Percentiles rank a stretch among this genome's conserved stretches.
Conservation (phyloP, 2,113 vertebrate species). For the Mugil cephalus region DNA sequence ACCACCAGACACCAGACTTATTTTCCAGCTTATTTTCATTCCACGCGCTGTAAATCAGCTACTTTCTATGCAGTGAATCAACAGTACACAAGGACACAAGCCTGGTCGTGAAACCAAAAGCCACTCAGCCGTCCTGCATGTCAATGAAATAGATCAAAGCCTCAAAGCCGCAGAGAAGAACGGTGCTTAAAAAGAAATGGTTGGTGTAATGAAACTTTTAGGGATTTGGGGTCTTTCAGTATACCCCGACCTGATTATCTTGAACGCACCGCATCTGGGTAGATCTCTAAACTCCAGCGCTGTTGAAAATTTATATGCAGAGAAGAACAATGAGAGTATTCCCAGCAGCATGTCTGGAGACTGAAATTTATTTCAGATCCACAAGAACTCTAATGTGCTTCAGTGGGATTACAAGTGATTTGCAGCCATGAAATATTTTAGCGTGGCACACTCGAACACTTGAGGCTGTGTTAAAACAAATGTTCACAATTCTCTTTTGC, state of each 20-base stretch:
- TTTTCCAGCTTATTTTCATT: conserved; percentile 51
- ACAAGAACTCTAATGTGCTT: conserved; percentile 51
- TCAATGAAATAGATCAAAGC: conserved; percentile 53
- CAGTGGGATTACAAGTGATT: conserved; percentile 64
- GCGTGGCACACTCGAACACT: conserved; percentile 39
- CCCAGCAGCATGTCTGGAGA: conserved; percentile 42
- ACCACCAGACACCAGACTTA: conserved; percentile 51
- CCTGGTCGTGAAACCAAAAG: conserved; percentile 64
- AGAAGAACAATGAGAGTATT: conserved; percentile 38
- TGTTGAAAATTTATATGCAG: conserved; percentile 48
- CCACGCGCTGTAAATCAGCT: conserved; percentile 51
- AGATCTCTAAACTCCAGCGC: conserved; percentile 18
- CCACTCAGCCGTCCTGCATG: conserved; percentile 37
- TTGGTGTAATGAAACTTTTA: conserved; percentile 58
- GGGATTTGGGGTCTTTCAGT: conserved; percentile 23
- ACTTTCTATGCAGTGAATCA: conserved; percentile 65
- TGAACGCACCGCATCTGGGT: conserved; percentile 37
- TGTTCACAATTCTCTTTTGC: conserved; percentile 49
- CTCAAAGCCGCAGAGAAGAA: conserved; percentile 47
- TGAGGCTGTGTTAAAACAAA: conserved; percentile 44
- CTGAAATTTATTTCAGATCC: conserved; percentile 59
- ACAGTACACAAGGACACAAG: conserved; percentile 66
- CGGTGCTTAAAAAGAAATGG: conserved; percentile 22
- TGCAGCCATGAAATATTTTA: conserved; percentile 59
- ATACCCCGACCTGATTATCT: conserved; percentile 49